A percentile compares a stretch with the other conserved stretches of the same genome.
phyloP scores from a whole-genome alignment of 2,888 invertebrate species.

The Cordilura impudica region DNA sequence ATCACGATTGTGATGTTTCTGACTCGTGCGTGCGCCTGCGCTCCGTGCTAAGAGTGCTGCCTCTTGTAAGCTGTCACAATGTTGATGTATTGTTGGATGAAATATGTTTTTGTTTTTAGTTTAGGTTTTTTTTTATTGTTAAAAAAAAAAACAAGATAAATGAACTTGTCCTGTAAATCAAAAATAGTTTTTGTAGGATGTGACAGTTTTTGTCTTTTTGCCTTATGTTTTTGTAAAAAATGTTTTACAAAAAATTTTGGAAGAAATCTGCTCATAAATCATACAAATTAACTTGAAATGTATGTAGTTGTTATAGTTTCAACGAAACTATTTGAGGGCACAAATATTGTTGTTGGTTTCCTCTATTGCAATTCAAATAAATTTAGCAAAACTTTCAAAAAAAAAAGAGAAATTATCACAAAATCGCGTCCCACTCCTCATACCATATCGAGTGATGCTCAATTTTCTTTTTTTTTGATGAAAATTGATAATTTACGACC shows the following conservation, averaged over 20 bases:
- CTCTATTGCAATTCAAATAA: too few relatives aligned
- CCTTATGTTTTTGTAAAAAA: too few relatives aligned
- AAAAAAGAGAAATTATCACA: too few relatives aligned
- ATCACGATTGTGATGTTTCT: not conserved
- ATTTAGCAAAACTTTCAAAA: too few relatives aligned
- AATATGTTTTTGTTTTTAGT: slow-evolving; percentile 30
- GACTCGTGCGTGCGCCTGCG: slow-evolving; percentile 43
- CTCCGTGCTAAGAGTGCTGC: slow-evolving; percentile 7
- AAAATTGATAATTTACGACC: too few relatives aligned
- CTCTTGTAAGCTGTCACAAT: slow-evolving; percentile 60
- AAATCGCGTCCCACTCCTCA: too few relatives aligned
- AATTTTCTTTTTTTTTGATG: too few relatives aligned
- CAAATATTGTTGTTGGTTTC: too few relatives aligned
- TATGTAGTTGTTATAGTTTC: too few relatives aligned
- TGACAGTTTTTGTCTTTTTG: too few relatives aligned
- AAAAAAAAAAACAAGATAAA: slow-evolving; percentile 27
- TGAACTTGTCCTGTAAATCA: slow-evolving; percentile 8
- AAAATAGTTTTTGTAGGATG: not conserved
- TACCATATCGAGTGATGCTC: too few relatives aligned
- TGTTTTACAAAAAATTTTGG: not conserved
- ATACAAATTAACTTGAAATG: not conserved
- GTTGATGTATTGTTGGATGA: slow-evolving; percentile 43
- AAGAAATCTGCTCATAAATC: not conserved
- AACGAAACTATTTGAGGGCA: too few relatives aligned
- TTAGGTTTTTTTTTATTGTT: not conserved